A percentile compares a stretch with the other conserved stretches of the same genome.
Conservation (phyloP, 1,140 invertebrate species). For the Rhyzopertha dominica region DNA sequence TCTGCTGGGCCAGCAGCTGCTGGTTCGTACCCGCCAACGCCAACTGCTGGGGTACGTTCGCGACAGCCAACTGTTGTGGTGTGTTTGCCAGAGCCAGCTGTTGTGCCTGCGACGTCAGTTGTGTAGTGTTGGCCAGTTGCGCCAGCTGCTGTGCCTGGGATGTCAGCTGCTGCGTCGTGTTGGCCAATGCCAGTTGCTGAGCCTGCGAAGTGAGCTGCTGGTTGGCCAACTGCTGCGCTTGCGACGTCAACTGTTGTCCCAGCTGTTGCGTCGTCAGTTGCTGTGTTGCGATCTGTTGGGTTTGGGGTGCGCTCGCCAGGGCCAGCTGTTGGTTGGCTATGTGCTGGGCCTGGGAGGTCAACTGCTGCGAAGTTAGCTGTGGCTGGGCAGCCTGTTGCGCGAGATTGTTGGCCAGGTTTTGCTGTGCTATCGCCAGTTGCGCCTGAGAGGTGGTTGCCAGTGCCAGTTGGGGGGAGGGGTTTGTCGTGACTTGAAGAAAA, state of each 20-base stretch:
- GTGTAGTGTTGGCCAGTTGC: constrained; percentile 29
- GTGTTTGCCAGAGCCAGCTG: constrained; percentile 33
- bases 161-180: constrained; percentile 37
- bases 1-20: constrained; percentile 33
- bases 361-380: constrained; percentile 37
- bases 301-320: constrained; percentile 25
- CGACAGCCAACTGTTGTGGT: constrained; percentile 32
- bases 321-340: constrained; percentile 38
- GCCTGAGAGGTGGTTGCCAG: constrained; percentile 39
- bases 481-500: constrained; percentile 39
- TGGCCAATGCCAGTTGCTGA: constrained; percentile 34
- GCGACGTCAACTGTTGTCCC: constrained; percentile 26
- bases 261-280: constrained; percentile 26
- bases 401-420: constrained; percentile 38
- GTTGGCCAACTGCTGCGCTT: constrained; percentile 21
- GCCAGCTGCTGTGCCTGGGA: constrained; percentile 39
- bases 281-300: constrained; percentile 15
- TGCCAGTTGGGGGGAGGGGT: constrained; percentile 41
- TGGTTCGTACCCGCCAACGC: constrained; percentile 22
- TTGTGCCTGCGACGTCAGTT: constrained; percentile 32
- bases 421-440: constrained; percentile 38
- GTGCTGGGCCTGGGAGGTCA: constrained; percentile 38
- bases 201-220: constrained; percentile 31
- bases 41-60: constrained; percentile 35
- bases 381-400: constrained; percentile 36